Evolutionary conservation across 2,113 vertebrate genomes (phyloP), one percentile per base, ranked within the genome.

Genomic region (Carassius auratus): DNA sequence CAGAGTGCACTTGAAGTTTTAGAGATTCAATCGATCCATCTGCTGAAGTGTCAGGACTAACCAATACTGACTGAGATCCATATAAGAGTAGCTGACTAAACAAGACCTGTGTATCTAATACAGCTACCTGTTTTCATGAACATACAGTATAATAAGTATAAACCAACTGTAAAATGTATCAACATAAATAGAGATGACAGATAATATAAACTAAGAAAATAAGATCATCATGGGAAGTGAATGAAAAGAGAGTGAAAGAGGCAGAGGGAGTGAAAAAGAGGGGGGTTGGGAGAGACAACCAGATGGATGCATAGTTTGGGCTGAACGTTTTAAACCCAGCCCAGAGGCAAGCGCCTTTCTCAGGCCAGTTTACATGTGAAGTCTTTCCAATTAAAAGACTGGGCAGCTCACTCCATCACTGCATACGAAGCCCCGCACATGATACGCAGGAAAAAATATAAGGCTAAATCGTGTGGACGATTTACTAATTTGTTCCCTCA

Each of bases 281-380:
- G 93, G 91, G 87, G 92, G 93, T 92, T 84, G 75, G 92, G 91
- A 92, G 91, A 91, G 92, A 95, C 96, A 97, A 96, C 94, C 96
- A 96, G 96, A 97, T 94, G 95, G 95, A 96, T 85, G 93, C 91
- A 92, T 93, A 88, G 89, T 94, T 96, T 96, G 93, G 91, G 94
- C 94, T 95, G 94, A 96, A 94, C 92, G 94, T 95, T 96, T 97
- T 96, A 96, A 90, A 93, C 87, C 93, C 91, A 90, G 95, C 96
- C 96, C 92, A 90, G 95, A 92, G 96, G 96, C 95, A 90, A 91
- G 84, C 92, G 89, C 93, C 93, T 93, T 94, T 93, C 94, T 95
- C 90, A 92, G 93, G 85, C 89, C 50, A 90, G 91, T 93, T 93
- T 93, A 92, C 89, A 91, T 89, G 89, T 89, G 90, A 91, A 92